A percentile compares a stretch with the other conserved stretches of the same genome.
Conservation (phyloP, 1,140 invertebrate genomes). For the Drosophila nigromelanica region DNA sequence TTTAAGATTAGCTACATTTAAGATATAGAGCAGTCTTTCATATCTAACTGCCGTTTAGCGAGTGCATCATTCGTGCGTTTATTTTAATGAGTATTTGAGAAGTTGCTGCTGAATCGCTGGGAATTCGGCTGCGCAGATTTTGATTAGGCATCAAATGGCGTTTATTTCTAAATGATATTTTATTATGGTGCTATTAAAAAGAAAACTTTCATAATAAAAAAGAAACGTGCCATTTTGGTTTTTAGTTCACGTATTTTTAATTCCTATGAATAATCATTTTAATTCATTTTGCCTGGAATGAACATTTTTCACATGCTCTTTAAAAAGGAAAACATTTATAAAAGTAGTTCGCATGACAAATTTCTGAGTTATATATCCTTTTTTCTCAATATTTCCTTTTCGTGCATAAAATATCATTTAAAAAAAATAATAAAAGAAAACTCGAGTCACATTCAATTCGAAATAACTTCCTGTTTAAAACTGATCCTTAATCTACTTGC, state of each 20-base stretch:
- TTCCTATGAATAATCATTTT: too few relatives aligned
- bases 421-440: too few relatives aligned
- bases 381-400: background rate
- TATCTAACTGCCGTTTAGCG: conserved; percentile 20
- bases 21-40: conserved; percentile 1
- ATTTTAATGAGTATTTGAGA: conserved; percentile 14
- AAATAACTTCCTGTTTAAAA: conserved; percentile 29
- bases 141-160: too few relatives aligned
- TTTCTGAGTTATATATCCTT: background rate
- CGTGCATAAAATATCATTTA: background rate
- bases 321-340: too few relatives aligned
- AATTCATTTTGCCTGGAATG: too few relatives aligned
- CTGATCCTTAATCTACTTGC: conserved; percentile 34
- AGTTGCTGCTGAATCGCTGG: background rate
- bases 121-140: background rate
- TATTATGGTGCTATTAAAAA: background rate
- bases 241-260: too few relatives aligned
- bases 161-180: background rate
- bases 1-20: conserved; percentile 17
- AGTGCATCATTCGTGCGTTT: conserved; percentile 8
- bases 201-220: background rate
- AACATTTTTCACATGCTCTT: too few relatives aligned
- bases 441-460: background rate
- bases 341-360: too few relatives aligned
- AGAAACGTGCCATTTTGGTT: background rate